Base-by-base conservation (phyloP, 2,797 vertebrate genomes). In the Fundulus diaphanus region DNA sequence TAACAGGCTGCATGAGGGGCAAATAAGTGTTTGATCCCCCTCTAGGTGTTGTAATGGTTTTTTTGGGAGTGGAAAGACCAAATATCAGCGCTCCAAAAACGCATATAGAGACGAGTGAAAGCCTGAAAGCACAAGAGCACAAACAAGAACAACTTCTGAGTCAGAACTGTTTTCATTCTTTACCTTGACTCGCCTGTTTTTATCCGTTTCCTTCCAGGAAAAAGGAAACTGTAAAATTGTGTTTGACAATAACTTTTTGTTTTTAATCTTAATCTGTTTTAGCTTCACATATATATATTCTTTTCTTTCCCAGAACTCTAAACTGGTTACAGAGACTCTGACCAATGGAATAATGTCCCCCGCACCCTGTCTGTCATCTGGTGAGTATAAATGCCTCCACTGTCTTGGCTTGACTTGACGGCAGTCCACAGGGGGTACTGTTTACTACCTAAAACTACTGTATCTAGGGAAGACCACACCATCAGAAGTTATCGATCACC, bases 291-390 rank as follows among this genome's bases (percentile, higher is more conserved):
- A 33, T 1, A 1, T 44, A 6, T 52, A 7, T 54, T 12, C 35
- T 44, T 33, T 12, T 44, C 67, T 54, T 37, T 87, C 29, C 37
- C 61, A 95, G 93, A 78, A 68, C 15, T 72, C 84, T 22, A 69
- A 78, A 73, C 59, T 52, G 0, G 56, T 56, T 44, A 56, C 72
- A 68, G 82, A 90, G 70, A 54, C 68, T 44, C 72, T 89, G 51
- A 66, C 76, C 71, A 93, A 93, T 22, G 92, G 92, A 66, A 52
- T 78, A 18, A 80, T 72, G 7, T 90, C 89, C 65, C 78, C 85
- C 67, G 61, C 79, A 20, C 51, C 16, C 1, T 65, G 51, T 44
- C 76, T 42, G 22, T 92, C 93, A 46, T 83, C 92, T 20, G 90
- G 94, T 96, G 76, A 85, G 91, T 87, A 42, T 42, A 79, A 51